Percentiles rank a stretch among this genome's conserved stretches.
These are phyloP conservation scores for Eulimnadia texana DNA, from an alignment of 1,140 invertebrate species.

Conservation along the genomic window DNA sequence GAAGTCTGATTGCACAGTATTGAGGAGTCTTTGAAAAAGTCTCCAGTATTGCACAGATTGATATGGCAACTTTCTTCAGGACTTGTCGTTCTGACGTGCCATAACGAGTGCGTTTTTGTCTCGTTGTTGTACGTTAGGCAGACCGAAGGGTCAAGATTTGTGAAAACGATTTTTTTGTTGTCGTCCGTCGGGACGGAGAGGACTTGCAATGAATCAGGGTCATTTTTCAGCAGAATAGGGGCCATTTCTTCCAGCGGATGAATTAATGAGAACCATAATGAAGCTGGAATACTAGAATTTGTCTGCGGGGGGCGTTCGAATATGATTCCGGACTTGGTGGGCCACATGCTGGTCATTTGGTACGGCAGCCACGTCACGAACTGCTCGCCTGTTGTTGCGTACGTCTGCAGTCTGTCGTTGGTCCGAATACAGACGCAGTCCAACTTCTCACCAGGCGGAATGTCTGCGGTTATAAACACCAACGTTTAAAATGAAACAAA, in stretches of 20 bases:
- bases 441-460: constrained; percentile 26
- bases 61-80: constrained; percentile 35
- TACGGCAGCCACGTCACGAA: constrained; percentile 69
- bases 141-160: constrained; percentile 44
- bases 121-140: constrained; percentile 59
- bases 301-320: constrained; percentile 38
- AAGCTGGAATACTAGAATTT: constrained; percentile 37
- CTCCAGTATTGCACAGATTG: not conserved
- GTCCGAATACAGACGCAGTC: constrained; percentile 57
- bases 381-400: constrained; percentile 62
- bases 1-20: not conserved
- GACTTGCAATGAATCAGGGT: constrained; percentile 37
- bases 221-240: constrained; percentile 55
- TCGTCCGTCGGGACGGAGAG: constrained; percentile 36
- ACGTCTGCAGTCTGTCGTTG: constrained; percentile 58
- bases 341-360: constrained; percentile 59
- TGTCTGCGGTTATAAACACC: constrained; percentile 1
- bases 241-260: constrained; percentile 81
- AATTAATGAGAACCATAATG: constrained; percentile 53
- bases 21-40: not conserved
- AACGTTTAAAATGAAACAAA: constrained; percentile 13
- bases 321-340: constrained; percentile 58
- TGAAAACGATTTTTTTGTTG: constrained; percentile 44
- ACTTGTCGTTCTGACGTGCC: constrained; percentile 57
- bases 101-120: constrained; percentile 61